A percentile compares a stretch with the other conserved stretches of the same genome.
These are phyloP conservation scores for Dorcus hopei DNA, from an alignment of 2,888 invertebrate species.

Conservation along the genomic window DNA sequence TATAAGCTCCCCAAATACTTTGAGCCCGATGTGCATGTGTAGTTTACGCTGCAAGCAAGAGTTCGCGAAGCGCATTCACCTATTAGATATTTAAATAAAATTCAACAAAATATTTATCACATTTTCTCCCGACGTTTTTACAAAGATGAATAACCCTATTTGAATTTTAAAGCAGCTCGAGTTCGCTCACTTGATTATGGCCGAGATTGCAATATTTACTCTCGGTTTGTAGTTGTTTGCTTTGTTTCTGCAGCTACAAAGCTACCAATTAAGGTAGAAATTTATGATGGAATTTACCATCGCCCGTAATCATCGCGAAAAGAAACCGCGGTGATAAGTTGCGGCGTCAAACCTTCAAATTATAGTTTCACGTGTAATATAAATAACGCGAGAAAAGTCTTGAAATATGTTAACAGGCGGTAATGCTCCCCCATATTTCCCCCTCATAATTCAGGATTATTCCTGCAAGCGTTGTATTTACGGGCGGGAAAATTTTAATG, in stretches of 20 bases:
- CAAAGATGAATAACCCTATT: slow-evolving; percentile 38
- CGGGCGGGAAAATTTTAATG: slow-evolving; percentile 45
- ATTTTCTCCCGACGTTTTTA: slow-evolving; percentile 35
- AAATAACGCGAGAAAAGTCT: slow-evolving; percentile 24
- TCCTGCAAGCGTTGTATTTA: slow-evolving; percentile 41
- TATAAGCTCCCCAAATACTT: too few species aligned
- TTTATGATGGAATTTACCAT: not conserved
- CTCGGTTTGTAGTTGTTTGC: slow-evolving; percentile 21
- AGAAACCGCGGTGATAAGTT: not conserved
- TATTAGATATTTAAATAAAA: too few species aligned
- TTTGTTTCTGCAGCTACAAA: not conserved
- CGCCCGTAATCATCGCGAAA: too few species aligned
- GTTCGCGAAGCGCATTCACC: too few species aligned
- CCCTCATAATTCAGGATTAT: slow-evolving; percentile 47
- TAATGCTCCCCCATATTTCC: slow-evolving; percentile 32
- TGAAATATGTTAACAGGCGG: slow-evolving; percentile 29
- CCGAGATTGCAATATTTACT: slow-evolving; percentile 36
- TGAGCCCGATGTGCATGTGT: too few species aligned
- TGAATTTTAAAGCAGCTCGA: slow-evolving; percentile 39
- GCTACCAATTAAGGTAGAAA: not conserved
- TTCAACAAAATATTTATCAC: slow-evolving; percentile 26
- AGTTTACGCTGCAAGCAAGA: too few species aligned
- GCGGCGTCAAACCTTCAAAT: not conserved
- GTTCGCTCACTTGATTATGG: slow-evolving; percentile 32
- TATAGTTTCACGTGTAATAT: not conserved